phyloP scores from a whole-genome alignment of 2,113 vertebrate genomes.

The Syngnathus scovelli region DNA sequence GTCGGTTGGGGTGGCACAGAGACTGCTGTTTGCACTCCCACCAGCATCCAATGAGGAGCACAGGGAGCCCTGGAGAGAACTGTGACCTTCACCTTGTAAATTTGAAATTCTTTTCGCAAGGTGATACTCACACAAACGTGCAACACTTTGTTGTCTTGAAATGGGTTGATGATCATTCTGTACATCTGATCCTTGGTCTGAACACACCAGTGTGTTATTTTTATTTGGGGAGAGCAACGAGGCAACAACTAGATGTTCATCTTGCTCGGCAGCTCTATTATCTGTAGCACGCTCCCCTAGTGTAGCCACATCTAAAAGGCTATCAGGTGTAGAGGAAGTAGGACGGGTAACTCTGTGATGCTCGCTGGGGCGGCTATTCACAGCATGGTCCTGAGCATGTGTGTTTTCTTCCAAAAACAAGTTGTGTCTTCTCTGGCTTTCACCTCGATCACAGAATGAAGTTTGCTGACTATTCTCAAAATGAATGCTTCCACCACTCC shows the following conservation, averaged over 20 bases:
- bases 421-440: constrained; percentile 76
- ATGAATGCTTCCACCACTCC: constrained; percentile 62
- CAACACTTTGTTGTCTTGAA: constrained; percentile 79
- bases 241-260: constrained; percentile 75
- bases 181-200: constrained; percentile 65
- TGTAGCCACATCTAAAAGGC: constrained; percentile 45
- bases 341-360: constrained; percentile 68
- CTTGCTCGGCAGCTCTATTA: constrained; percentile 67
- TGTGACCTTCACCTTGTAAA: constrained; percentile 85
- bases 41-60: constrained; percentile 90
- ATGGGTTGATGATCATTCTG: constrained; percentile 73
- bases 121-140: constrained; percentile 89
- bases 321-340: constrained; percentile 62
- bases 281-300: constrained; percentile 41
- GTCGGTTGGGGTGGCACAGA: constrained; percentile 80
- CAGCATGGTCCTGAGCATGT: constrained; percentile 62
- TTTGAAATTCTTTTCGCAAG: constrained; percentile 88
- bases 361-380: constrained; percentile 63
- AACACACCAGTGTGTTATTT: constrained; percentile 54
- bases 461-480: constrained; percentile 83
- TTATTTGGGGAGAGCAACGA: constrained; percentile 78
- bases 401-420: constrained; percentile 45
- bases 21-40: constrained; percentile 82
- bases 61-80: constrained; percentile 87
- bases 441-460: constrained; percentile 77